Evolutionary conservation across 2,113 vertebrate species (phyloP), one percentile per base, ranked within the genome.

Genomic region (Macquaria ambigua): DNA sequence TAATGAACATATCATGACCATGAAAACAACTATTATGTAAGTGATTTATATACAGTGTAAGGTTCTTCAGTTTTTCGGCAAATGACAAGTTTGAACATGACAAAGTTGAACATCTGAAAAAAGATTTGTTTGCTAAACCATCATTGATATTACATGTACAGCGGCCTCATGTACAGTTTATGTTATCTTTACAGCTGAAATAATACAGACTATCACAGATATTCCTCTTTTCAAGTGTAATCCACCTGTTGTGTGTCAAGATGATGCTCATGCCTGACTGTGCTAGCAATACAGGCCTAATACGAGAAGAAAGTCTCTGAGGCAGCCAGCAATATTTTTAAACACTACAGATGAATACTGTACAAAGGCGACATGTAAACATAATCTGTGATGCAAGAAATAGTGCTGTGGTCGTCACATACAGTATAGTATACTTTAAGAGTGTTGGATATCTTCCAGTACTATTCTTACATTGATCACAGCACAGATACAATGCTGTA

Each of bases 391-490:
- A 64, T 52, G 12, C 3, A 52, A 52, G 48, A 73, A 53, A 39
- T 52, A 25, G 31, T 31, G 39, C 41, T 64, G 72, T 68, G 8
- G 15, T 81, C 59, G 20, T 21, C 25, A 31, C 63, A 72, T n/a
- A n/a, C 31, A 69, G 55, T 67, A 46, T 58, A 61, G 37, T n/a
- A n/a, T n/a, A n/a, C n/a, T n/a, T n/a, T n/a, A 85, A 16, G 18
- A 25, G 16, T 11, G 1, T 9, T 79, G 72, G 43, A 81, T 64
- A 81, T 52, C 37, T 58, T 86, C 69, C 80, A 77, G 43, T 41
- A n/a, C 83, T 90, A 82, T 88, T 91, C 75, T 78, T 62, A 58
- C 39, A 56, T 37, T 69, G 21, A 72, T 70, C 56, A 68, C 55
- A 70, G 25, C 48, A 69, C 68, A 79, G 41, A 67, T 58, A 18